phyloP scores from a whole-genome alignment of 2,113 vertebrate genomes.

The Amphiprion ocellaris region DNA sequence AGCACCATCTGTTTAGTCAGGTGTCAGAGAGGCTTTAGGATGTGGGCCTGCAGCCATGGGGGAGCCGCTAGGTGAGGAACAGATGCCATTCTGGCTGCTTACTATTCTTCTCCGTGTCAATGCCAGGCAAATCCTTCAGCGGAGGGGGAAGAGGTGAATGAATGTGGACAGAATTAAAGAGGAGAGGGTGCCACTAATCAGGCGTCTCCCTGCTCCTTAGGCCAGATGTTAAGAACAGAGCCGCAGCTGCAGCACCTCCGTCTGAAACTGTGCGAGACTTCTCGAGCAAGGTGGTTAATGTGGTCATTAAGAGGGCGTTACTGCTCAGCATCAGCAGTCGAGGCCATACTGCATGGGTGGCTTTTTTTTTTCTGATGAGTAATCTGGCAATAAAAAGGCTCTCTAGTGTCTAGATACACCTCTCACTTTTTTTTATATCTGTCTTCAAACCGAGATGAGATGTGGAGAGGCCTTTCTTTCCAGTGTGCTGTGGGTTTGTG shows the following conservation, averaged over 20 bases:
- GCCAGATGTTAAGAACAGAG: constrained; percentile 60
- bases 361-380: constrained; percentile 21
- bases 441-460: constrained; percentile 23
- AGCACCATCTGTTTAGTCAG: constrained; percentile 64
- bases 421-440: constrained; percentile 43
- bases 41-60: constrained; percentile 48
- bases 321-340: constrained; percentile 31
- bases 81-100: constrained; percentile 69
- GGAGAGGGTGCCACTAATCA: constrained; percentile 47
- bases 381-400: constrained; percentile 27
- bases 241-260: background rate
- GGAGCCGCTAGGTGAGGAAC: constrained; percentile 53
- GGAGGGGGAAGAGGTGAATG: constrained; percentile 39
- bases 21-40: constrained; percentile 55
- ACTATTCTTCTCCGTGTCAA: constrained; percentile 56
- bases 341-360: constrained; percentile 7
- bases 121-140: constrained; percentile 33
- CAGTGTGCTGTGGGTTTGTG: constrained; percentile 14
- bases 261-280: constrained; percentile 17
- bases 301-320: constrained; percentile 44
- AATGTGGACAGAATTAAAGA: constrained; percentile 33
- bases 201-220: constrained; percentile 1
- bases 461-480: constrained; percentile 32
- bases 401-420: constrained; percentile 33
- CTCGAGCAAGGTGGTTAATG: constrained; percentile 33